phyloP scores from a whole-genome alignment of 2,888 invertebrate species.

The Hydrotaea diabolus region DNA sequence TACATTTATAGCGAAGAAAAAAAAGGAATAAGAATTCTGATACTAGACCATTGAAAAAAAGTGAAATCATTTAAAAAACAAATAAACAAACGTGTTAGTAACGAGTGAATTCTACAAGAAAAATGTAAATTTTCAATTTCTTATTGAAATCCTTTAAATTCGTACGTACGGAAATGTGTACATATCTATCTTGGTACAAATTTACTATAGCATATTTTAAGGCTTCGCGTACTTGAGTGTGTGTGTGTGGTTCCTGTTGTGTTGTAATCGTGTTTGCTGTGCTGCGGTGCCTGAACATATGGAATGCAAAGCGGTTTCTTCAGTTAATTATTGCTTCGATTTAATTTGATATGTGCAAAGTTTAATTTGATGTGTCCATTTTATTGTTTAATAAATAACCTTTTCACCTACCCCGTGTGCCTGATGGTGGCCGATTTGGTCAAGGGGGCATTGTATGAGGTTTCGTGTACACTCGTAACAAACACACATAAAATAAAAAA shows the following conservation, averaged over 20 bases:
- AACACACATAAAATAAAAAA: not conserved
- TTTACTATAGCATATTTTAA: conserved; percentile 56
- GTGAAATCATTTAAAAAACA: no score
- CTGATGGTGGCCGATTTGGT: not conserved
- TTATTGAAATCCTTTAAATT: conserved; percentile 15
- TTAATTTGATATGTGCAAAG: conserved; percentile 2
- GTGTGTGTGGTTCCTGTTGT: not conserved
- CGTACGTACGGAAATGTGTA: no score
- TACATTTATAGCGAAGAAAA: conserved; percentile 17
- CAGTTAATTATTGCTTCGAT: conserved; percentile 4
- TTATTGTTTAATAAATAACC: conserved; percentile 28
- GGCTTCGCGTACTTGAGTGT: conserved; percentile 33
- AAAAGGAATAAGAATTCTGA: conserved; percentile 29
- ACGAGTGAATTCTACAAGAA: not conserved
- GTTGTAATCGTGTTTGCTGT: conserved; percentile 17
- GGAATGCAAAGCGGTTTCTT: not conserved
- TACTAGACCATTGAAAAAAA: conserved; percentile 30
- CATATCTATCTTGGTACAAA: not conserved
- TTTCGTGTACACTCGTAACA: not conserved
- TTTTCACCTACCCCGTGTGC: not conserved
- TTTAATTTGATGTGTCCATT: conserved; percentile 20
- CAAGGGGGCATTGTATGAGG: conserved; percentile 3
- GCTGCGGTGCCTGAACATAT: conserved; percentile 43
- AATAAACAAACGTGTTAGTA: no score
- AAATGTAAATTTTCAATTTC: conserved; percentile 13